Conservation (phyloP, 2,113 vertebrate genomes). For the Equus przewalskii region DNA sequence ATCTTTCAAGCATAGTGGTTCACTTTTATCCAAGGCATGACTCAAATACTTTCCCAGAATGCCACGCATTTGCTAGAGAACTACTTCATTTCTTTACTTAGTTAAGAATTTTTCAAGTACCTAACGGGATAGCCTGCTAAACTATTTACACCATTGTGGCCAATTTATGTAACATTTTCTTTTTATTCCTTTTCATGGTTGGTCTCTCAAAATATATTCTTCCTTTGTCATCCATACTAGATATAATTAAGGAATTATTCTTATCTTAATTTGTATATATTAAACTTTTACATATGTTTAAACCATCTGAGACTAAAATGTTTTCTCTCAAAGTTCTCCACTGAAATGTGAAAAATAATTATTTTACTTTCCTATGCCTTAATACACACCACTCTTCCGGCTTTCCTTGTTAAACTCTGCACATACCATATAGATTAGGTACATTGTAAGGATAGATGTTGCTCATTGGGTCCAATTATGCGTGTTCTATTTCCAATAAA, state of each 20-base stretch:
- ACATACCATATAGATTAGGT: not conserved
- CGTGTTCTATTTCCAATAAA: slow-evolving; percentile 55
- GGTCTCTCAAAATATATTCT: slow-evolving; percentile 25
- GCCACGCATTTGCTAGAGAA: slow-evolving; percentile 41
- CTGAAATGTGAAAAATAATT: slow-evolving; percentile 3
- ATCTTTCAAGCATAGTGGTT: not conserved
- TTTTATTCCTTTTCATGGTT: slow-evolving; percentile 52
- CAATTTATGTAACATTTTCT: slow-evolving; percentile 34
- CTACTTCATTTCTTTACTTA: not conserved
- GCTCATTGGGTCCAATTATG: slow-evolving; percentile 60
- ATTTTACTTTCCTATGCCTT: not conserved
- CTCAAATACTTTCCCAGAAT: not conserved
- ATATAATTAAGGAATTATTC: slow-evolving; percentile 50
- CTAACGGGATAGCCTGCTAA: slow-evolving; percentile 13
- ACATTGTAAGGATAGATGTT: slow-evolving; percentile 51
- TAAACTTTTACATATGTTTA: slow-evolving; percentile 49
- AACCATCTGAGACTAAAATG: slow-evolving; percentile 51
- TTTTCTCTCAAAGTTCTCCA: slow-evolving; percentile 1
- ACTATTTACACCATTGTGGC: not conserved
- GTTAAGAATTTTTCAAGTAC: slow-evolving; percentile 61
- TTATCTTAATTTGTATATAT: slow-evolving; percentile 38
- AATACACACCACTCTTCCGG: not conserved
- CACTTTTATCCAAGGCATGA: not conserved
- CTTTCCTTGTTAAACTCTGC: not conserved
- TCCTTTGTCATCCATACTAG: not conserved